Percentiles rank a stretch among this genome's conserved stretches.
Evolutionary conservation across 2,888 invertebrate genomes (phyloP).

Genomic region (Digitonthophagus gazella): DNA sequence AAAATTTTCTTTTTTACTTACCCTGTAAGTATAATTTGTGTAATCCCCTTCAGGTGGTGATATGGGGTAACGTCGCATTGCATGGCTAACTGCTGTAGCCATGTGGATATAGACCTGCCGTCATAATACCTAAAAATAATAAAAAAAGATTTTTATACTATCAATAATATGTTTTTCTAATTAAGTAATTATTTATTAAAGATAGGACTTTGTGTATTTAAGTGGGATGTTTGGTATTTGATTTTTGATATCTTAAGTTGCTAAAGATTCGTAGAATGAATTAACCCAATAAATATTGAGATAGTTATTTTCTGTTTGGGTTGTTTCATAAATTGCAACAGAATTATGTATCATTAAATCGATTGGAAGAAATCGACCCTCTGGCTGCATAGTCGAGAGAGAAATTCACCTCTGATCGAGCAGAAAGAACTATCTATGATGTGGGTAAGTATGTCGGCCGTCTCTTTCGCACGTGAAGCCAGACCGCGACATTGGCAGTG

Average conservation of each 20-base stretch:
- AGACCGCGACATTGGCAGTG: constrained; percentile 9
- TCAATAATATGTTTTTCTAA: neutral
- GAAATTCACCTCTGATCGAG: neutral
- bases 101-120: constrained; percentile 61
- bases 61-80: constrained; percentile 65
- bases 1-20: constrained; percentile 44
- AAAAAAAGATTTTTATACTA: constrained; percentile 35
- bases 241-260: too few relatives aligned
- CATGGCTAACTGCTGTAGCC: constrained; percentile 67
- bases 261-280: too few relatives aligned
- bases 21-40: constrained; percentile 62
- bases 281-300: too few relatives aligned
- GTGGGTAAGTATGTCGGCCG: constrained; percentile 24
- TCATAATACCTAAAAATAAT: constrained; percentile 58
- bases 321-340: too few relatives aligned
- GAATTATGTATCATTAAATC: too few relatives aligned
- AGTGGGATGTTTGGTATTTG: too few relatives aligned
- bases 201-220: too few relatives aligned
- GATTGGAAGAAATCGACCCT: too few relatives aligned
- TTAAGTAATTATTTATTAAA: too few relatives aligned
- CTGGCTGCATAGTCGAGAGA: neutral
- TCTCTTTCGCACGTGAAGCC: neutral
- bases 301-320: too few relatives aligned
- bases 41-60: constrained; percentile 63
- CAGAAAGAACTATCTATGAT: constrained; percentile 7